A percentile compares a stretch with the other conserved stretches of the same genome.
These are phyloP conservation scores for Sinelater perroti DNA, from an alignment of 2,888 invertebrate genomes.

Conservation along the genomic window DNA sequence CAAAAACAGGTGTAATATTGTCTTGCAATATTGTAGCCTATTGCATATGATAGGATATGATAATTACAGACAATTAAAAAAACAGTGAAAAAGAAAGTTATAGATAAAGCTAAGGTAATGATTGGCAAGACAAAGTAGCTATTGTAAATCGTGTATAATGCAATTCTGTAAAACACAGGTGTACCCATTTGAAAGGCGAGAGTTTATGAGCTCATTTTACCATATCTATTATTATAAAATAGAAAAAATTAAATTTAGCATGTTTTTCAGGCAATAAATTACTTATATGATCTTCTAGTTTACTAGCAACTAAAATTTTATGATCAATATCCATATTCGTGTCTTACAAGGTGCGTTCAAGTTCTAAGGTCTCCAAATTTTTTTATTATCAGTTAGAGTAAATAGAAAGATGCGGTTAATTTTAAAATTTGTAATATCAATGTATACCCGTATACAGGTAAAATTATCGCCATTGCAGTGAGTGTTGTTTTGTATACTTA, in stretches of 20 bases:
- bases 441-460: no score
- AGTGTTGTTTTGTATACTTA: no score
- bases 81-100: not conserved
- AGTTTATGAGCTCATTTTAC: constrained; percentile 94
- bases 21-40: no score
- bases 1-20: no score
- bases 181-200: constrained; percentile 88
- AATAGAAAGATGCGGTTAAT: no score
- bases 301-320: constrained; percentile 81
- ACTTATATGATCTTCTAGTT: constrained; percentile 79
- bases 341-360: no score
- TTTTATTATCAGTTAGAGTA: no score
- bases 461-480: no score
- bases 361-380: no score
- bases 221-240: constrained; percentile 94
- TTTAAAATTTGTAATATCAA: no score
- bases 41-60: not conserved
- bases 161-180: constrained; percentile 22
- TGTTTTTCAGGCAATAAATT: constrained; percentile 79
- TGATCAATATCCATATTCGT: constrained; percentile 93
- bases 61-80: no score
- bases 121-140: not conserved
- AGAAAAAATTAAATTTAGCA: constrained; percentile 92
- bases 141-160: constrained; percentile 2
- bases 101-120: constrained; percentile 6